These are phyloP conservation scores for Ennomos erosarius DNA, from an alignment of 2,888 invertebrate genomes.

Conservation along the genomic window DNA sequence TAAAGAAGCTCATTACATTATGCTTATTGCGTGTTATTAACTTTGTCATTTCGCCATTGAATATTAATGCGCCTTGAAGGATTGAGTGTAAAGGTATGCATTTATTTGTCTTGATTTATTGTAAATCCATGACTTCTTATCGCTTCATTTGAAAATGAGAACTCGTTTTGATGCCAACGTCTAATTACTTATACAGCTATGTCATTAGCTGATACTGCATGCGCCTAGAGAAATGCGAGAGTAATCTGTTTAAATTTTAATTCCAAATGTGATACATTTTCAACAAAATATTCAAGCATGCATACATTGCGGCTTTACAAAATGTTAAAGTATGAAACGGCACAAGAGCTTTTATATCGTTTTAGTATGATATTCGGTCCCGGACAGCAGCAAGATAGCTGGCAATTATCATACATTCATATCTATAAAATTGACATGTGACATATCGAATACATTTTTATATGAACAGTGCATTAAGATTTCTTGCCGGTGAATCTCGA, in stretches of 20 bases:
- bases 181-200: constrained; percentile 27
- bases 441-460: constrained; percentile 67
- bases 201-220: constrained; percentile 26
- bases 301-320: constrained; percentile 3
- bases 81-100: constrained; percentile 35
- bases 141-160: constrained; percentile 20
- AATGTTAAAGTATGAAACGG: constrained; percentile 12
- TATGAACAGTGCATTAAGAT: constrained; percentile 63
- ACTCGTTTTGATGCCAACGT: constrained; percentile 20
- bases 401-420: constrained; percentile 51
- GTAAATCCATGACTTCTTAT: constrained; percentile 26
- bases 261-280: constrained; percentile 7
- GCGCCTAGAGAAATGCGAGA: constrained; percentile 20
- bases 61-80: constrained; percentile 41
- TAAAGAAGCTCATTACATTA: constrained; percentile 53
- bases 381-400: constrained; percentile 35
- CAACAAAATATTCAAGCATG: constrained; percentile 8
- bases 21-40: constrained; percentile 53
- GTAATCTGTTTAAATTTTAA: constrained; percentile 19
- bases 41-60: constrained; percentile 47
- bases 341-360: constrained; percentile 17
- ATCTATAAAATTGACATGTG: constrained; percentile 67
- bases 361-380: constrained; percentile 25
- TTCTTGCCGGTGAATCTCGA: constrained; percentile 52
- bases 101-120: constrained; percentile 36